Evolutionary conservation across 2,797 vertebrate genomes (phyloP).

Genomic region (Cynodonichthys magdalenae): DNA sequence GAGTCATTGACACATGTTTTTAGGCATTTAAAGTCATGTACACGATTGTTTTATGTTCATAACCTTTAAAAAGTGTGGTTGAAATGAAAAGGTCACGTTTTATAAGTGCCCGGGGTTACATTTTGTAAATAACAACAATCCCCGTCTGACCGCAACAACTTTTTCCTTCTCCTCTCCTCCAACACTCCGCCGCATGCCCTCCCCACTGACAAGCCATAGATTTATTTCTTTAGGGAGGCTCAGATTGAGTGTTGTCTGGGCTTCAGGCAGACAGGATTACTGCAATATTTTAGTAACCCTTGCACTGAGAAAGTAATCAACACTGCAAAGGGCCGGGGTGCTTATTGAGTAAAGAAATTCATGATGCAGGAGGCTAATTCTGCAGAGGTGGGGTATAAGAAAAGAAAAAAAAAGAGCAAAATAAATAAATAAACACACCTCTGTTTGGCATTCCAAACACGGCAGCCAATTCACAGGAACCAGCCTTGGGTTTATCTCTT

Average conservation of each 20-base stretch:
- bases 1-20: not conserved
- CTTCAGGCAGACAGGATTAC: constrained; percentile 68
- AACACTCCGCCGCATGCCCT: constrained; percentile 10
- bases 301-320: constrained; percentile 72
- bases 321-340: constrained; percentile 49
- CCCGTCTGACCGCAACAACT: constrained; percentile 36
- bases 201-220: constrained; percentile 53
- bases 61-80: not conserved
- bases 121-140: constrained; percentile 51
- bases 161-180: constrained; percentile 10
- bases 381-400: constrained; percentile 28
- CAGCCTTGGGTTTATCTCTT: constrained; percentile 77
- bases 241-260: constrained; percentile 51
- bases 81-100: constrained; percentile 45
- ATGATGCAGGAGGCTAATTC: constrained; percentile 63
- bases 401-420: not conserved
- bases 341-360: constrained; percentile 72
- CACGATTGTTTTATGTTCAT: not conserved
- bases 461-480: constrained; percentile 69
- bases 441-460: constrained; percentile 74
- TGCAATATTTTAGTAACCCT: constrained; percentile 78
- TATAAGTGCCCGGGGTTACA: constrained; percentile 41
- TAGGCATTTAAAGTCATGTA: not conserved
- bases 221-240: constrained; percentile 66
- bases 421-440: constrained; percentile 1